Base-by-base conservation (phyloP, 2,888 invertebrate genomes). In the Drosophila lutescens region DNA sequence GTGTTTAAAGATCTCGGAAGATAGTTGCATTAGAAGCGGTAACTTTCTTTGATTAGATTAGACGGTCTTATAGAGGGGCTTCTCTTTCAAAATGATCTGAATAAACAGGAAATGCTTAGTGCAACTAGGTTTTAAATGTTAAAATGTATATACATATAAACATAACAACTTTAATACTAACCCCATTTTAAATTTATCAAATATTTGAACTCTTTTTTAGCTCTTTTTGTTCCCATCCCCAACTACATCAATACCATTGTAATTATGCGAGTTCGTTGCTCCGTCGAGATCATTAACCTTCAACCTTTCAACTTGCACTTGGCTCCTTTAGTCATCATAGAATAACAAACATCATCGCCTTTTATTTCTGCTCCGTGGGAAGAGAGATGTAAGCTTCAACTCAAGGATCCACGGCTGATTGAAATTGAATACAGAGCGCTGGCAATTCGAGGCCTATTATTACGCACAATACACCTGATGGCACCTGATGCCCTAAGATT, bases 381-480 rank as follows among this genome's bases (percentile, higher is more conserved):
- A 78, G 65, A 47, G 38, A 47, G 59, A 47, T 58, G 70, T 55
- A 74, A 75, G 74, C 74, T 75, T 46, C 69, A 62, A 74, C 78
- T 83, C 67, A 71, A 82, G 88, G 88, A 83, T 88, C 71, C 69
- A 82, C 63, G 88, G 72, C 76, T 88, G 86, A 79, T 74, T 88
- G 86, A 76, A 68, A 83, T 82, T 74, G 88, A 87, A 83, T 87
- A 73, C 74, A 67, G 49, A 57, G 23, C 54, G 2, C 46, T 17
- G 55, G 80, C 72, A 83, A 83, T 78, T 78, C 59, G 55, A 73
- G 63, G 54, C 38, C 60, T 55, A 78, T 82, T 84, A 84, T 59
- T 9, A 46, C 15, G 41, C 41, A 81, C 62, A 72, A 77, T 74
- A 26, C 63, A 75, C 70, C 61, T 46, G 34, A 62, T 49, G 79